Evolutionary conservation across 2,797 vertebrate genomes (phyloP).

Genomic region (Phyllotis vaccarum): DNA sequence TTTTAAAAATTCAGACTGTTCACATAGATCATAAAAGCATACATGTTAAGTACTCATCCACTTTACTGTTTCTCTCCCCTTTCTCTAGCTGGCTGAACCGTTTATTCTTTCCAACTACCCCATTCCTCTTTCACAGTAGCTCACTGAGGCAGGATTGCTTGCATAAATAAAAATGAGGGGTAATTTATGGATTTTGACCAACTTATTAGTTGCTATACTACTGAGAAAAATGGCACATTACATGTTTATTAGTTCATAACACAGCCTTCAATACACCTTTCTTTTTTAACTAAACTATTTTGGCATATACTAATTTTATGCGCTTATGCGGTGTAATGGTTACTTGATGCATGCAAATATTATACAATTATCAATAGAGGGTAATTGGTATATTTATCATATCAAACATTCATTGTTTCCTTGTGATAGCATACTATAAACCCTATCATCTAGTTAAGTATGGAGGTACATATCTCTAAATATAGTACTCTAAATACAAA

Average conservation of each 20-base stretch:
- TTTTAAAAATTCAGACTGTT: slow-evolving; percentile 17
- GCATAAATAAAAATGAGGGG: neutral
- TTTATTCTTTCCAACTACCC: neutral
- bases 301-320: neutral
- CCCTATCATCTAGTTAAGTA: neutral
- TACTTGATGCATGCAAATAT: neutral
- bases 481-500: neutral
- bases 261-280: neutral
- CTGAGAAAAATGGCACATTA: neutral
- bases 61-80: neutral
- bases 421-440: neutral
- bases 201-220: neutral
- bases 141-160: neutral
- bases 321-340: neutral
- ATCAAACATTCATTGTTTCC: neutral
- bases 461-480: neutral
- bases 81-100: neutral
- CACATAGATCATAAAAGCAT: slow-evolving; percentile 25
- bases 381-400: neutral
- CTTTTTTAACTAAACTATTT: neutral
- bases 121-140: neutral
- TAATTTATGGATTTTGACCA: neutral
- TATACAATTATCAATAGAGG: neutral
- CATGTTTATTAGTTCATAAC: slow-evolving; percentile 17
- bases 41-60: neutral